Percentiles rank a stretch among this genome's conserved stretches.
Evolutionary conservation across 1,140 invertebrate species (phyloP).

Genomic region (Scaptomyza graminum): DNA sequence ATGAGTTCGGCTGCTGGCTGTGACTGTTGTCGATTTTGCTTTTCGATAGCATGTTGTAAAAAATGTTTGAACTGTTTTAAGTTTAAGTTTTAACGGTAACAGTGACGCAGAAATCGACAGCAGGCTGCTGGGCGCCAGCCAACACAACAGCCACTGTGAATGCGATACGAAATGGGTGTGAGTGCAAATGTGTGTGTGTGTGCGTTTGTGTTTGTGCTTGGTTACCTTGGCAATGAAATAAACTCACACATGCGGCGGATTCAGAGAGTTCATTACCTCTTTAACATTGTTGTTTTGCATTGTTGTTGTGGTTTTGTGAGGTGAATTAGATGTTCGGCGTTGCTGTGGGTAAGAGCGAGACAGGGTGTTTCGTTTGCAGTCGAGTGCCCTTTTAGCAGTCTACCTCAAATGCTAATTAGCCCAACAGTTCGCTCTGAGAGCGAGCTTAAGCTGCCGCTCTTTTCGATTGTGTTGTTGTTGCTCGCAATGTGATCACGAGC

Average conservation of each 20-base stretch:
- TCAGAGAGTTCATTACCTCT: conserved; percentile 67
- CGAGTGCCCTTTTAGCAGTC: neutral
- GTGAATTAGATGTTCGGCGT: conserved; percentile 61
- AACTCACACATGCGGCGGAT: conserved; percentile 21
- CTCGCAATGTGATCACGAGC: conserved; percentile 38
- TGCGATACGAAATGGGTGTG: conserved; percentile 14
- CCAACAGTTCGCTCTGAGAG: conserved; percentile 48
- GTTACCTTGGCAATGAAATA: conserved; percentile 77
- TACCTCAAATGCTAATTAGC: conserved; percentile 47
- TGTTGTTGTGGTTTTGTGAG: conserved; percentile 16
- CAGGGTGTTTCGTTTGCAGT: conserved; percentile 17
- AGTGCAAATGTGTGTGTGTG: conserved; percentile 2
- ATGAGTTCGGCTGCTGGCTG: too few species aligned
- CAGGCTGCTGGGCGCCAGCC: conserved; percentile 28
- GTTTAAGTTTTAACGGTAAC: conserved; percentile 83
- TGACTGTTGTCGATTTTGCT: conserved; percentile 25
- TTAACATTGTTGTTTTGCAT: conserved; percentile 13
- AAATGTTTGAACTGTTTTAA: conserved; percentile 84
- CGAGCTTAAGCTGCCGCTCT: conserved; percentile 17
- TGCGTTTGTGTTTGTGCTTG: too few species aligned
- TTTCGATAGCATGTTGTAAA: conserved; percentile 74
- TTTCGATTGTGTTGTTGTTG: conserved; percentile 21
- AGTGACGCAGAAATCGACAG: conserved; percentile 70
- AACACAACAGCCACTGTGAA: conserved; percentile 22
- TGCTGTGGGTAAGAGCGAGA: conserved; percentile 5